Base-by-base conservation (phyloP, 2,113 vertebrate species). In the Saimiri boliviensis region DNA sequence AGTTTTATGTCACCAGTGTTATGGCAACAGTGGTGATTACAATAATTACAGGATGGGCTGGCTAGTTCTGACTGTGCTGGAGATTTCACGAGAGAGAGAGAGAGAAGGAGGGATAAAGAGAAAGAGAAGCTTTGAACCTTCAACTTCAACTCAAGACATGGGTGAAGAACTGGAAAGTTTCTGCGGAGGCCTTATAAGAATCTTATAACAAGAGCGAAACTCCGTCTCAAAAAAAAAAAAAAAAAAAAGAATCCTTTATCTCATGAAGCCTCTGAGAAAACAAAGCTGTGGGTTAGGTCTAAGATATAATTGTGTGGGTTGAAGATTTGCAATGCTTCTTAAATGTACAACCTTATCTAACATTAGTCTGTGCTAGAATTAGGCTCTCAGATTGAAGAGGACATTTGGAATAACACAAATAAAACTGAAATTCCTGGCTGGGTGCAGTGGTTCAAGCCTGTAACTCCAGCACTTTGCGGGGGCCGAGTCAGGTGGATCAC, bases 1-100 rank as follows among this genome's bases (percentile, higher is more conserved):
- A 19, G 66, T 86, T 95, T 45, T 66, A 94, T 91, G 52, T 79
- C 77, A 85, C 68, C 71, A 3, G 83, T 89, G 89, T 82, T 68
- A 82, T 70, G 73, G 91, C 88, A 93, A 94, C 94, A 8, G 12
- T 73, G 32, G 45, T 77, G 56, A 77, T 76, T 80, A 60, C 30
- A 52, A 40, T 89, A 81, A 86, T 58, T 76, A 49, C n/a, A 35
- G 47, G 77, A 37, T 63, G 32, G 21, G 37, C 37, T 56, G 63
- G 49, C 54, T 92, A 45, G 49, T 95, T 82, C 17, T 71, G 60
- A 74, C 49, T 68, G 16, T 82, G 27, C 32, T 47, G 16, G 58
- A 82, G n/a, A 49, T 19, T 56, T 81, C 71, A 74, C 8, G n/a
- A 10, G 13, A 25, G 35, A 73, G 47, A 80, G 47, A 49, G 47